These are phyloP conservation scores for Denticeps clupeoides DNA, from an alignment of 2,797 vertebrate genomes.

Conservation along the genomic window DNA sequence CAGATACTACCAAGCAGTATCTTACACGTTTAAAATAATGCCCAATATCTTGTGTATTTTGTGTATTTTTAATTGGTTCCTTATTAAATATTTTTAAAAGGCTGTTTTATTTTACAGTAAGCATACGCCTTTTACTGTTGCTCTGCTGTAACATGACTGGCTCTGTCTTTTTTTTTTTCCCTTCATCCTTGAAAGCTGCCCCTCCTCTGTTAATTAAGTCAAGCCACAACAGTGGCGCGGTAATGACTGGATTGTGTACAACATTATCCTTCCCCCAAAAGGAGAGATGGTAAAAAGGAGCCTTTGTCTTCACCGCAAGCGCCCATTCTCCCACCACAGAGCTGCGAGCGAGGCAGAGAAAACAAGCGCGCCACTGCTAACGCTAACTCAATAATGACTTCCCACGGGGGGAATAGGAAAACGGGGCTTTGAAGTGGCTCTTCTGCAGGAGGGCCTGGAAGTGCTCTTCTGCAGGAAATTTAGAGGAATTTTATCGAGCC, in stretches of 20 bases:
- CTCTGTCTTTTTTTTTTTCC: conserved; percentile 2
- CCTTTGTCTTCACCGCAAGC: conserved; percentile 58
- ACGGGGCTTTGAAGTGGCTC: conserved; percentile 57
- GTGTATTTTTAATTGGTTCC: no score
- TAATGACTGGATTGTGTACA: conserved; percentile 60
- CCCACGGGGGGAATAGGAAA: conserved; percentile 64
- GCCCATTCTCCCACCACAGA: conserved; percentile 51
- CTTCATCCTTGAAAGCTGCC: conserved; percentile 36
- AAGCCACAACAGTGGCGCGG: conserved; percentile 48
- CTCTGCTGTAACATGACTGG: not conserved
- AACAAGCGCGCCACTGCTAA: conserved; percentile 57
- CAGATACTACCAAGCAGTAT: no score
- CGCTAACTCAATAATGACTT: conserved; percentile 82
- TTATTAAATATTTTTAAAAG: no score
- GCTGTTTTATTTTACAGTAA: no score
- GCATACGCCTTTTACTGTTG: not conserved
- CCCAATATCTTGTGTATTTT: no score
- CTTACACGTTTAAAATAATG: no score
- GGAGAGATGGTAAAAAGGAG: no score
- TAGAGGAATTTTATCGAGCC: conserved; percentile 33
- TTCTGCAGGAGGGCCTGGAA: conserved; percentile 40
- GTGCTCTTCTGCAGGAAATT: conserved; percentile 30
- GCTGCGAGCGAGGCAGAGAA: conserved; percentile 31
- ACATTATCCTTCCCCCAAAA: conserved; percentile 47
- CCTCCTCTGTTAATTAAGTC: conserved; percentile 53